These are phyloP conservation scores for Caenorhabditis briggsae DNA, from an alignment of 1,140 invertebrate genomes.

Conservation along the genomic window DNA sequence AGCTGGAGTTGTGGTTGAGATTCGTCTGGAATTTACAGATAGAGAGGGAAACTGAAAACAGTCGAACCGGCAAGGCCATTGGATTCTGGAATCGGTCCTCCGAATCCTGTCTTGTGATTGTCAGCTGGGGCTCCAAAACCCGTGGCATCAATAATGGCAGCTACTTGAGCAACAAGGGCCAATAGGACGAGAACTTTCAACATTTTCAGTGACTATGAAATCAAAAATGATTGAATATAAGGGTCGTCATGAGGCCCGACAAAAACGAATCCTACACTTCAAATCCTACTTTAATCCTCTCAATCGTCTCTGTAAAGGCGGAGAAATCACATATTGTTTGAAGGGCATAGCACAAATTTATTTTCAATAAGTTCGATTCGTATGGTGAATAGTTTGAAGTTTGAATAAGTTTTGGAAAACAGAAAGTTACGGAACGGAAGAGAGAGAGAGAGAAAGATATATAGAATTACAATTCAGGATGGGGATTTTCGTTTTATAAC, in stretches of 20 bases:
- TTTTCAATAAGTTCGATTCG: slow-evolving; percentile 49
- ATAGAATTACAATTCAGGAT: slow-evolving; percentile 17
- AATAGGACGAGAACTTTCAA: slow-evolving; percentile 5
- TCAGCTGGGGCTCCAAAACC: slow-evolving; percentile 19
- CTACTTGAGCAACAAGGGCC: neutral
- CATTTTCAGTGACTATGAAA: slow-evolving; percentile 23
- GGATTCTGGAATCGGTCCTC: neutral
- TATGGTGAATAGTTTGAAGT: slow-evolving; percentile 12
- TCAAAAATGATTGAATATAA: neutral
- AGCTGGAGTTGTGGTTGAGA: slow-evolving; percentile 1
- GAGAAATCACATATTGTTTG: too few relatives aligned
- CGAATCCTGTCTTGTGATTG: slow-evolving; percentile 22
- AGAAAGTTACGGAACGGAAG: neutral
- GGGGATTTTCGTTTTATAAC: neutral
- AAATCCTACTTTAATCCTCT: slow-evolving; percentile 17
- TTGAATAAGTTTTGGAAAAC: neutral
- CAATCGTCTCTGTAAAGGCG: neutral
- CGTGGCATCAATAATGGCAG: neutral
- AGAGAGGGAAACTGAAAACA: neutral
- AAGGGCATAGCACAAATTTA: slow-evolving; percentile 50
- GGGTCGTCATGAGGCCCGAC: neutral
- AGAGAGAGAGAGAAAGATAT: neutral
- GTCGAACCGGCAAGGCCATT: slow-evolving; percentile 8
- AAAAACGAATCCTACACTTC: neutral
- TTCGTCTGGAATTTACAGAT: neutral